Evolutionary conservation across 35 echinoderm and acorn worm genomes (phyloP).

Genomic region (Chiridota heheva): DNA sequence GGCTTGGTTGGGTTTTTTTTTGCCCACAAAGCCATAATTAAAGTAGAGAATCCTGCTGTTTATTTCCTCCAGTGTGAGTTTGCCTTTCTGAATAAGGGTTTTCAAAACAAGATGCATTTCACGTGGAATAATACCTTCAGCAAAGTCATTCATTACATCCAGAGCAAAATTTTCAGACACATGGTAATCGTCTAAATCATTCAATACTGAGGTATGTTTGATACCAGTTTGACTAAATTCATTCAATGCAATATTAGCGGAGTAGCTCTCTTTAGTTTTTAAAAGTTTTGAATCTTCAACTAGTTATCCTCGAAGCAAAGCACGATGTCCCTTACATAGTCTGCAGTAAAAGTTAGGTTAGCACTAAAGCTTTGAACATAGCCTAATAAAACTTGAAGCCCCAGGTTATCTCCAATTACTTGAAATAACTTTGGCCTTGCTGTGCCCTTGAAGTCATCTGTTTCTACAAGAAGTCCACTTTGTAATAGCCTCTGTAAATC

Average conservation of each 20-base stretch:
- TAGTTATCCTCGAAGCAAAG: slow-evolving; percentile 12
- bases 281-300: slow-evolving; percentile 9
- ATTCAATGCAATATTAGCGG: background rate
- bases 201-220: slow-evolving; percentile 26
- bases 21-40: slow-evolving; percentile 43
- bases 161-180: slow-evolving; percentile 22
- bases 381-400: slow-evolving; percentile 25
- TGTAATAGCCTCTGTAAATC: background rate
- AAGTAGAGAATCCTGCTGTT: slow-evolving; percentile 32
- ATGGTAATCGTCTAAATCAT: slow-evolving; percentile 48
- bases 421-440: slow-evolving; percentile 30
- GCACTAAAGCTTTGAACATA: slow-evolving; percentile 28
- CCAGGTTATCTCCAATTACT: slow-evolving; percentile 50
- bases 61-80: slow-evolving; percentile 16
- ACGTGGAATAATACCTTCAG: slow-evolving; percentile 44
- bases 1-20: slow-evolving; percentile 39
- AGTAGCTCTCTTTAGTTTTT: background rate
- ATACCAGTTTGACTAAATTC: slow-evolving; percentile 34
- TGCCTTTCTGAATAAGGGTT: slow-evolving; percentile 21
- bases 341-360: slow-evolving; percentile 36
- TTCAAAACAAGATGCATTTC: slow-evolving; percentile 52
- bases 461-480: slow-evolving; percentile 6
- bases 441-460: slow-evolving; percentile 16
- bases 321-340: slow-evolving; percentile 14
- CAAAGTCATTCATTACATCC: slow-evolving; percentile 60